Percentiles rank a stretch among this genome's conserved stretches.
Conservation (phyloP, 2,113 vertebrate genomes). For the Macrotis lagotis region DNA sequence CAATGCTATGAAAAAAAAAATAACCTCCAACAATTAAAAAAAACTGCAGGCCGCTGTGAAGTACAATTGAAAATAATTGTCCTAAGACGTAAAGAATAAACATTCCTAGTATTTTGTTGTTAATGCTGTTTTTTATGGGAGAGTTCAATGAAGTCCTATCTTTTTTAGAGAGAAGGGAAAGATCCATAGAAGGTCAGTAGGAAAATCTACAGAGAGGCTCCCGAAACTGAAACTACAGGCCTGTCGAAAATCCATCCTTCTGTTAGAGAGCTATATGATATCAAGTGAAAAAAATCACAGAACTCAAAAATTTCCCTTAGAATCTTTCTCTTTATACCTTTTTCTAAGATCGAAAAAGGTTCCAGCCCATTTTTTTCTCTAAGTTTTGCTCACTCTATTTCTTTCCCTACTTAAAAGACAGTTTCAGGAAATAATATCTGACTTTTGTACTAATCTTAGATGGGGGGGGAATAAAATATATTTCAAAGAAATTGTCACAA, state of each 20-base stretch:
- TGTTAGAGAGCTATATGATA: neutral
- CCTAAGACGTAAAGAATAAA: neutral
- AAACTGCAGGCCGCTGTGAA: fast-evolving
- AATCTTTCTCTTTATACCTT: neutral
- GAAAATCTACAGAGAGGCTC: neutral
- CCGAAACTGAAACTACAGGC: neutral
- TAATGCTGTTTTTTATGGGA: slow-evolving; percentile 40
- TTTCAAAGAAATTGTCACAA: slow-evolving; percentile 50
- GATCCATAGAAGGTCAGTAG: slow-evolving; percentile 17
- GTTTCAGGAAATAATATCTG: fast-evolving
- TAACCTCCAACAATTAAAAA: neutral
- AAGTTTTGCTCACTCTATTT: slow-evolving; percentile 28
- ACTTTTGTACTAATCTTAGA: slow-evolving; percentile 58
- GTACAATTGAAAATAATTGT: neutral
- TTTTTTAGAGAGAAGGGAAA: slow-evolving; percentile 15
- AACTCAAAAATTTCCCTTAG: slow-evolving; percentile 31
- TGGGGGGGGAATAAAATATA: slow-evolving; percentile 9
- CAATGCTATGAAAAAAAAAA: slow-evolving; percentile 10
- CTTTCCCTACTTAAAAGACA: slow-evolving; percentile 48
- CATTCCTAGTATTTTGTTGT: neutral
- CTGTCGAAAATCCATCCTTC: slow-evolving; percentile 28
- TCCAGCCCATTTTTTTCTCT: neutral
- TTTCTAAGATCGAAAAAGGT: slow-evolving; percentile 25
- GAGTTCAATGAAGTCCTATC: slow-evolving; percentile 14
- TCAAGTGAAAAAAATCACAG: neutral